phyloP scores from a whole-genome alignment of 2,113 vertebrate genomes.

The Podocnemis expansa region DNA sequence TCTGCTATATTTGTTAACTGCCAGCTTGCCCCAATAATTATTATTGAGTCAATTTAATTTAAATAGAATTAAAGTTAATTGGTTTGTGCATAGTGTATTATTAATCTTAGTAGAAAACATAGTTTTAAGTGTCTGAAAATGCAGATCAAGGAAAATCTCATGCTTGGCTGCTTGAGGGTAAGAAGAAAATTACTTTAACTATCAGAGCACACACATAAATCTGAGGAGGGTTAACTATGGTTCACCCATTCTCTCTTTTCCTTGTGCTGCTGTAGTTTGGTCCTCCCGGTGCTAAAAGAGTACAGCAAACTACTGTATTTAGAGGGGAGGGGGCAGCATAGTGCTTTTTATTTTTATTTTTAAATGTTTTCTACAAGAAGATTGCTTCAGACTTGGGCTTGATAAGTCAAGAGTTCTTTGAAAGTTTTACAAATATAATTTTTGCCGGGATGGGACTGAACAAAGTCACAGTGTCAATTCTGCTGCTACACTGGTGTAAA shows the following conservation, averaged over 20 bases:
- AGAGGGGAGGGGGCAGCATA: not conserved
- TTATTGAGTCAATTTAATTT: not conserved
- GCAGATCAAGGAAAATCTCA: not conserved
- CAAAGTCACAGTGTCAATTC: not conserved
- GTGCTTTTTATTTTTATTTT: not conserved
- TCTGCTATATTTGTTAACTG: not conserved
- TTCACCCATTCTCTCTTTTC: not conserved
- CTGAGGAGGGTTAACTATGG: not conserved
- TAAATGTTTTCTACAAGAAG: not conserved
- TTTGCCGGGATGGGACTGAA: not conserved
- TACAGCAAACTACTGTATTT: not conserved
- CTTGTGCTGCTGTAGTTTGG: not conserved
- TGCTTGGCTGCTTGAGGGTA: not conserved
- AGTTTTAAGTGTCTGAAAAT: not conserved
- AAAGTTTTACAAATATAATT: not conserved
- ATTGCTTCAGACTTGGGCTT: not conserved
- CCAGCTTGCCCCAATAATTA: not conserved
- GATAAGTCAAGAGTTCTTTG: not conserved
- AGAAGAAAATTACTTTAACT: not conserved
- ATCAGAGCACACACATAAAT: not conserved
- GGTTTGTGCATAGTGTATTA: fast-evolving
- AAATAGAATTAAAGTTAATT: not conserved
- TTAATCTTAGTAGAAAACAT: not conserved
- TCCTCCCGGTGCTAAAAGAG: not conserved
- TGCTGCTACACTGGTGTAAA: not conserved